Evolutionary conservation across 2,113 vertebrate species (phyloP), one percentile per base, ranked within the genome.

Genomic region (Benthochromis sp.): DNA sequence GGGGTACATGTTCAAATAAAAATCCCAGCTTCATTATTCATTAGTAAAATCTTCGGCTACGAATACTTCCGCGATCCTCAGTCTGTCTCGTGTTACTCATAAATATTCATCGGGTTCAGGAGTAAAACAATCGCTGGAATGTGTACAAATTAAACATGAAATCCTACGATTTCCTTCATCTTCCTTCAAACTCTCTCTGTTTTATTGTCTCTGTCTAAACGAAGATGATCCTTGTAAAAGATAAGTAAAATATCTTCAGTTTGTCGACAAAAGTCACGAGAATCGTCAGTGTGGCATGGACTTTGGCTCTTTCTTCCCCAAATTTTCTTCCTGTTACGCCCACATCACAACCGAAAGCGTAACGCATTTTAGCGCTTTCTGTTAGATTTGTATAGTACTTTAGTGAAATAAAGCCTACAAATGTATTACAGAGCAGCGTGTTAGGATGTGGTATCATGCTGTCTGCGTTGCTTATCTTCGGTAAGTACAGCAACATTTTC

Each of bases 1-100:
- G 0, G 0, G 0, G 11, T 24, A 2, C 11, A 55, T 21, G n/a
- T 55, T 55, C 10, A 12, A 55, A 24, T 55, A 24, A 0, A 55
- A 55, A 55, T 2, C 54, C 4, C 21, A 24, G 53, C 21, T 13
- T 55, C 2, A 55, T 14, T 55, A 13, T 55, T 27, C 0, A 55
- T 27, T 24, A 55, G 21, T 27, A 55, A 55, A 55, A 55, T 55
- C 54, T 55, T 55, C 54, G 6, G 21, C 53, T 2, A 55, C 2
- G 11, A 55, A 27, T 27, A 55, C 54, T 57, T 57, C 54, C 21
- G 7, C 2, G 4, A 14, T 55, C 21, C 53, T 24, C 21, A 24
- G 54, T 57, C 54, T 14, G 54, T 57, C 24, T 27, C 14, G 29
- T 17, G 29, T 19, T 61, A 10, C 5, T 61, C 29, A 2, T 17